A percentile compares a stretch with the other conserved stretches of the same genome.
Evolutionary conservation across 2,888 invertebrate species (phyloP).

Genomic region (Mamestra brassicae): DNA sequence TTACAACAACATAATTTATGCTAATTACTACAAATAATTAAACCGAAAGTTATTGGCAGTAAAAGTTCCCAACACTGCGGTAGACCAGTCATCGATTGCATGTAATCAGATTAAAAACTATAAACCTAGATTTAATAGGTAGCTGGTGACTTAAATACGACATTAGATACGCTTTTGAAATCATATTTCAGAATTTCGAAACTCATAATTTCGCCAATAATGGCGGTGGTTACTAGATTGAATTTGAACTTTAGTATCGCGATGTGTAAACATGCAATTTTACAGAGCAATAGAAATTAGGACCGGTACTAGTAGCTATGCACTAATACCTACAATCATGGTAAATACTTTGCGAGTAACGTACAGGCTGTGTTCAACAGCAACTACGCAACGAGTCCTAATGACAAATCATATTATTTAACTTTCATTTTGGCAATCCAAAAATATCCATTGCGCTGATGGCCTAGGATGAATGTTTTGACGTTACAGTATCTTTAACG

Average conservation of each 20-base stretch:
- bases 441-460: not conserved
- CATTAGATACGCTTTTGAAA: conserved; percentile 47
- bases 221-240: conserved; percentile 29
- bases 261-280: conserved; percentile 53
- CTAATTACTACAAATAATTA: conserved; percentile 22
- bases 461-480: too few species aligned
- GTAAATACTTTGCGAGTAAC: conserved; percentile 28
- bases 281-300: conserved; percentile 47
- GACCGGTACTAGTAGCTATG: conserved; percentile 24
- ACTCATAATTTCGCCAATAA: conserved; percentile 40
- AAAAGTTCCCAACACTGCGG: not conserved
- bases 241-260: conserved; percentile 52
- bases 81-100: conserved; percentile 33
- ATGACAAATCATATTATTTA: not conserved
- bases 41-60: not conserved
- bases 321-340: conserved; percentile 45
- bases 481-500: too few species aligned
- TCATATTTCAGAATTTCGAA: conserved; percentile 46
- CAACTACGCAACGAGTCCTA: not conserved
- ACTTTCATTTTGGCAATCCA: not conserved
- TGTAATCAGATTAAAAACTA: conserved; percentile 46
- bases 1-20: conserved; percentile 10
- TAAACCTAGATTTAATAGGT: conserved; percentile 46
- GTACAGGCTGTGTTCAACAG: not conserved
- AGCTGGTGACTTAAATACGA: conserved; percentile 26